Evolutionary conservation across 2,797 vertebrate species (phyloP).

Genomic region (Sebastolobus altivelis): DNA sequence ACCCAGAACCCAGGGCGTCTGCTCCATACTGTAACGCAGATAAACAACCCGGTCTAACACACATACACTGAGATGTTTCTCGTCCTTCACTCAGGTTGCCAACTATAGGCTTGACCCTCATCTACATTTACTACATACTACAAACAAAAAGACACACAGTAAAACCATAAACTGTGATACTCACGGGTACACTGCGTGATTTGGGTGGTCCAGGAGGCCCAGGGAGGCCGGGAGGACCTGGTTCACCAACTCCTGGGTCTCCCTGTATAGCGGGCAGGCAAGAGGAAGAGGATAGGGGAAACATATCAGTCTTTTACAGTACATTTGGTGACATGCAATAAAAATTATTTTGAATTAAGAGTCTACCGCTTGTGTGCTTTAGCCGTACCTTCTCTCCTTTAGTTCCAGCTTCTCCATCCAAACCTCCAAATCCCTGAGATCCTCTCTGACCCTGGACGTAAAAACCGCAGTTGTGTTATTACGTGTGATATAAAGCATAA

Average conservation of each 20-base stretch:
- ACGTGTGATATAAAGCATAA: not conserved
- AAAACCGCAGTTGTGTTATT: not conserved
- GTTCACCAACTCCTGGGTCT: conserved; percentile 78
- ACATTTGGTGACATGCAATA: not conserved
- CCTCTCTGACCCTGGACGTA: conserved; percentile 81
- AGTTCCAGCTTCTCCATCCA: conserved; percentile 79
- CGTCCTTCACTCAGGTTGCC: not conserved
- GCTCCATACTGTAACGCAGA: conserved; percentile 79
- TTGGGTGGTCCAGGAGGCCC: conserved; percentile 80
- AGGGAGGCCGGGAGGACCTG: conserved; percentile 84
- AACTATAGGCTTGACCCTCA: not conserved
- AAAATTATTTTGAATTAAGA: not conserved
- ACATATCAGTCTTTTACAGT: not conserved
- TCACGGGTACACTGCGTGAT: conserved; percentile 78
- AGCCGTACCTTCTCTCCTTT: conserved; percentile 88
- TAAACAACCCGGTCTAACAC: not conserved
- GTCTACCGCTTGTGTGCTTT: not conserved
- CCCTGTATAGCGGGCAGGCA: conserved; percentile 73
- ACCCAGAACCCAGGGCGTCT: conserved; percentile 88
- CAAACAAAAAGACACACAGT: not conserved
- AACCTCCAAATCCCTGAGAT: conserved; percentile 75
- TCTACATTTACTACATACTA: not conserved
- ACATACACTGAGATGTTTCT: not conserved
- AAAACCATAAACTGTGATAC: conserved; percentile 17
- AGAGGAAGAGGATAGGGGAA: not conserved